phyloP scores from a whole-genome alignment of 2,888 invertebrate genomes.

The Timema cristinae region DNA sequence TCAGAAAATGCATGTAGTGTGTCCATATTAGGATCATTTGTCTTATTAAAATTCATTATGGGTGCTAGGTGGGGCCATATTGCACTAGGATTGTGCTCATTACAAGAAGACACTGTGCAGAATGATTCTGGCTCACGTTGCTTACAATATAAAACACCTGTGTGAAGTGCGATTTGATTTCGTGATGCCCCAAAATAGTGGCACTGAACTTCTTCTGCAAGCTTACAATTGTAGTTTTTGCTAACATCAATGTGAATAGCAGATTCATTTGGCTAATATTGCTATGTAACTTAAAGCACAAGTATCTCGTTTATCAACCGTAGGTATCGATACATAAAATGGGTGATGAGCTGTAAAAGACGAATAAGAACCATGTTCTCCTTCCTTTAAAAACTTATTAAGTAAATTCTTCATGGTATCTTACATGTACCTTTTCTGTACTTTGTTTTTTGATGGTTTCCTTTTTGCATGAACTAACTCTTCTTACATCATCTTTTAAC shows the following conservation, averaged over 20 bases:
- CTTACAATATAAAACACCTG: constrained; percentile 9
- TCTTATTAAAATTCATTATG: background rate
- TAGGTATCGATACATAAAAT: too few species aligned
- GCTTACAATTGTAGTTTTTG: constrained; percentile 20
- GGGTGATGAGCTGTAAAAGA: too few species aligned
- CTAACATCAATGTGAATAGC: constrained; percentile 19
- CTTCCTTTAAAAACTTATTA: too few species aligned
- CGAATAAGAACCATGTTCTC: too few species aligned
- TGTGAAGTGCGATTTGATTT: constrained; percentile 16
- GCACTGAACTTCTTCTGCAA: constrained; percentile 18
- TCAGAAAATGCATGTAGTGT: background rate
- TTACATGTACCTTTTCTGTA: too few species aligned
- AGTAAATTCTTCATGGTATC: too few species aligned
- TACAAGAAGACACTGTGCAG: background rate
- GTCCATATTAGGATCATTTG: background rate
- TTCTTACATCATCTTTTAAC: too few species aligned
- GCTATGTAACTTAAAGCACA: too few species aligned
- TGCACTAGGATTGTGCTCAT: constrained; percentile 1
- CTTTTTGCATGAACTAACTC: too few species aligned
- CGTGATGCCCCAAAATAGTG: constrained; percentile 19
- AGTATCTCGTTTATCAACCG: too few species aligned
- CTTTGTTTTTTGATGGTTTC: too few species aligned
- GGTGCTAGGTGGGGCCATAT: background rate
- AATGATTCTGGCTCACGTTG: background rate
- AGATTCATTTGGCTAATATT: constrained; percentile 11